A percentile compares a stretch with the other conserved stretches of the same genome.
Evolutionary conservation across 2,888 invertebrate genomes (phyloP).

Genomic region (Hemithea aestivaria): DNA sequence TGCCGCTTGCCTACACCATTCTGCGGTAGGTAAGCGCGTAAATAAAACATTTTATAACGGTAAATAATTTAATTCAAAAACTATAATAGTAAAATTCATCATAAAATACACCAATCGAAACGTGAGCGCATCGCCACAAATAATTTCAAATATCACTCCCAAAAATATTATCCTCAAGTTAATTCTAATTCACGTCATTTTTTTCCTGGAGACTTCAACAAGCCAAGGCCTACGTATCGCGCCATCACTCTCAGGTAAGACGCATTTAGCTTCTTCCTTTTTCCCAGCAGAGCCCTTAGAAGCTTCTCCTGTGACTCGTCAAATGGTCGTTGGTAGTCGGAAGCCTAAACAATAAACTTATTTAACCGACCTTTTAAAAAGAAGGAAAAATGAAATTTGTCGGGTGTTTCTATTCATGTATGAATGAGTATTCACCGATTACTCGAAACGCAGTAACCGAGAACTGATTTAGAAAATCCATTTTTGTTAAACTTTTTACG

Average conservation of each 20-base stretch:
- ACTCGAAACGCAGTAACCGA: no score
- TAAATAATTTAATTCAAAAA: constrained; percentile 11
- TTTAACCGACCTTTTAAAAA: no score
- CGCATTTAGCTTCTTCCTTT: constrained; percentile 62
- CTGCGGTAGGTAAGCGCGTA: neutral
- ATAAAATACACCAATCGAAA: neutral
- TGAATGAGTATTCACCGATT: no score
- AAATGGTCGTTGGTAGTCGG: constrained; percentile 63
- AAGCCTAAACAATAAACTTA: constrained; percentile 52
- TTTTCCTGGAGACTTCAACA: constrained; percentile 45
- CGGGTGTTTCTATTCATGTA: no score
- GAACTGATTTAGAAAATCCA: no score
- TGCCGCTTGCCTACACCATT: no score
- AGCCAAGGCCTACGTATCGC: constrained; percentile 66
- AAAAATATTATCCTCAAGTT: neutral
- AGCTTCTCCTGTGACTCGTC: constrained; percentile 56
- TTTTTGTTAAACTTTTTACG: no score
- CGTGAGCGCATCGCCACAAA: constrained; percentile 1
- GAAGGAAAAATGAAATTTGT: no score
- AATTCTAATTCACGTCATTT: constrained; percentile 9
- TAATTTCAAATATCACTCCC: constrained; percentile 11
- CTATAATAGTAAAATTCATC: neutral
- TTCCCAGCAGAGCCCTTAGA: constrained; percentile 54
- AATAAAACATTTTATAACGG: neutral
- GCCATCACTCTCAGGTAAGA: constrained; percentile 70